phyloP scores from a whole-genome alignment of 2,113 vertebrate genomes.

The Paracanthobrama guichenoti region DNA sequence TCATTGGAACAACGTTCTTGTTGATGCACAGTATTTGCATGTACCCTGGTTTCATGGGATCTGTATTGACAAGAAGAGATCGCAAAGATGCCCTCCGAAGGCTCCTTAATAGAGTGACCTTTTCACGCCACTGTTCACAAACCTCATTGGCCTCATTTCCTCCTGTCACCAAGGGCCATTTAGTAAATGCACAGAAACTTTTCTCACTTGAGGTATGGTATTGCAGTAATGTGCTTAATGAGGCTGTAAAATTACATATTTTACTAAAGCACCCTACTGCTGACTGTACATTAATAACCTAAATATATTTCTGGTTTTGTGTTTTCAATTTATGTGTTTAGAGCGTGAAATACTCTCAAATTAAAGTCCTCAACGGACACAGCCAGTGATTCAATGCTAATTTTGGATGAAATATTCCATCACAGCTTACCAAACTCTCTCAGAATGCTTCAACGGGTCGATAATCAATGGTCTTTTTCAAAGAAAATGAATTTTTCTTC shows the following conservation, averaged over 20 bases:
- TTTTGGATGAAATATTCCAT: conserved; percentile 7
- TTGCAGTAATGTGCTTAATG: conserved; percentile 33
- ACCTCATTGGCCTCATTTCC: conserved; percentile 40
- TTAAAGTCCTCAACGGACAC: not conserved
- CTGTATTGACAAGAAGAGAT: not conserved
- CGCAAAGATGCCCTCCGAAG: not conserved
- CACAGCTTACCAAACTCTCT: not conserved
- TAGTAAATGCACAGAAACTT: conserved; percentile 34
- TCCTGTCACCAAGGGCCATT: conserved; percentile 28
- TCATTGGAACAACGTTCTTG: not conserved
- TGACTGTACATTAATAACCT: conserved; percentile 23
- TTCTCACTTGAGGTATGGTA: conserved; percentile 22
- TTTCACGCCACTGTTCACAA: conserved; percentile 4
- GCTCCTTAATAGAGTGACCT: conserved; percentile 24
- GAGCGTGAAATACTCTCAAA: not conserved
- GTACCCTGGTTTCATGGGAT: not conserved
- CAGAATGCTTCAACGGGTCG: not conserved
- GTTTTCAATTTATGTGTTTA: not conserved
- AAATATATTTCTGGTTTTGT: conserved; percentile 19
- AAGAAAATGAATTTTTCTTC: not conserved
- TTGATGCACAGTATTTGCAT: not conserved
- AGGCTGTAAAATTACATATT: conserved; percentile 22
- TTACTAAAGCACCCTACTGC: conserved; percentile 31
- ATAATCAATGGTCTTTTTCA: not conserved
- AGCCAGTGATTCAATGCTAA: conserved; percentile 11